Base-by-base conservation (phyloP, 2,113 vertebrate genomes). In the Atherinomorus stipes region DNA sequence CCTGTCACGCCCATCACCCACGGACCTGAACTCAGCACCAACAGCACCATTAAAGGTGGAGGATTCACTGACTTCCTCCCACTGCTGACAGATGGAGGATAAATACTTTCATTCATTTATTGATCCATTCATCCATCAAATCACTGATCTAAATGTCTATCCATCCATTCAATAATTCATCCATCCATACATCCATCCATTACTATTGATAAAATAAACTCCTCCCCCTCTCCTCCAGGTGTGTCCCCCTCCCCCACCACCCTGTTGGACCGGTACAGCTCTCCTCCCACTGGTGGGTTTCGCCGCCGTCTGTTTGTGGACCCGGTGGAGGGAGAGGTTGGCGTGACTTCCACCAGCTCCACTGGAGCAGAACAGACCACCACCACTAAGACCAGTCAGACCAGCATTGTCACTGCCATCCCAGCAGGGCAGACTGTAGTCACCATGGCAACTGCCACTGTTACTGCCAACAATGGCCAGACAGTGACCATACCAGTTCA, bases 391-490 rank as follows among this genome's bases (percentile, higher is more conserved):
- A 71, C 85, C 9, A 92, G 93, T 26, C 96, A 95, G 88, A 93
- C 95, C 0, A 76, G 22, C 61, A 38, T 97, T 38, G 94, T 97
- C 5, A 94, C 95, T 0, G 87, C 96, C 18, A 94, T 87, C 31
- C 77, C 95, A 0, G 92, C 96, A 1, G 95, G 96, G 11, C 96
- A 97, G 92, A 97, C 96, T 0, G 88, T 98, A 81, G 95, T 98
- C 16, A 96, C 96, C 0, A 94, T 98, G 91, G 96, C 95, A 23
- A 96, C 96, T 0, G 95, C 96, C 72, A 95, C 94, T 2, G 80
- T 96, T 84, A 78, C 95, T 25, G 93, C 95, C 34, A 58, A 91
- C 68, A 84, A 74, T 0, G 94, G 93, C 50, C 96, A 96, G 77
- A 95, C 93, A 23, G 86, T 96, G 70, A 94, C 93, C 61, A 91